Base-by-base conservation (phyloP, 2,113 vertebrate genomes). In the Malurus elegans region DNA sequence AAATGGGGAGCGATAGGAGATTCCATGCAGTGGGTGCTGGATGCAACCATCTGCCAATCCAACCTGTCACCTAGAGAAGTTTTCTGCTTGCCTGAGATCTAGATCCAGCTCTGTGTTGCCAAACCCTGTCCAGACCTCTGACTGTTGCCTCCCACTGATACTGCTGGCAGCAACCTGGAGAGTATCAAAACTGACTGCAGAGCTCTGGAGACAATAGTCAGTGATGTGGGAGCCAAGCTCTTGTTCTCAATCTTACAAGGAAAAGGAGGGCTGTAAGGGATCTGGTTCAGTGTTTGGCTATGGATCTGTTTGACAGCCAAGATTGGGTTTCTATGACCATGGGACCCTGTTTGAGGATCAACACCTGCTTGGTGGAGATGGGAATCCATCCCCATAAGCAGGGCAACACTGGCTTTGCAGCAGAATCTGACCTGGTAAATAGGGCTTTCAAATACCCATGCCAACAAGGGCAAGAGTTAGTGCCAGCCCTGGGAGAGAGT, bases 201-300 rank as follows among this genome's bases (percentile, higher is more conserved):
- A 80, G 36, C 31, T 87, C 58, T 90, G 40, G 31, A 61, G 6
- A 5, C 2, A 2, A 17, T 25, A 65, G 19, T 56, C 73, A 61
- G 40, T 0, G 0, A 28, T 65, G 58, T 24, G 10, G 25, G 20
- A 16, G 10, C 32, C 8, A 16, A 29, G 36, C 9, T 75, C 34
- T 23, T 79, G 8, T 53, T 76, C 50, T 84, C 10, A 9, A 0
- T 70, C 45, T 73, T 71, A 31, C 3, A 9, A 31, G 31, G 24
- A 44, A 58, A 14, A 8, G 8, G 17, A 88, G 14, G 14, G 6
- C 1, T 45, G 7, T 76, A 44, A 78, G 25, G 42, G 42, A 32
- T 70, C 10, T 31, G 8, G 38, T 6, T 66, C n/a, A 74, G 5
- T 3, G 3, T 61, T 74, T 81, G 31, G 8, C 47, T 85, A 25